phyloP scores from a whole-genome alignment of 37 sponge, comb jelly and placozoan species.

The Cladorhizidae sp. region DNA sequence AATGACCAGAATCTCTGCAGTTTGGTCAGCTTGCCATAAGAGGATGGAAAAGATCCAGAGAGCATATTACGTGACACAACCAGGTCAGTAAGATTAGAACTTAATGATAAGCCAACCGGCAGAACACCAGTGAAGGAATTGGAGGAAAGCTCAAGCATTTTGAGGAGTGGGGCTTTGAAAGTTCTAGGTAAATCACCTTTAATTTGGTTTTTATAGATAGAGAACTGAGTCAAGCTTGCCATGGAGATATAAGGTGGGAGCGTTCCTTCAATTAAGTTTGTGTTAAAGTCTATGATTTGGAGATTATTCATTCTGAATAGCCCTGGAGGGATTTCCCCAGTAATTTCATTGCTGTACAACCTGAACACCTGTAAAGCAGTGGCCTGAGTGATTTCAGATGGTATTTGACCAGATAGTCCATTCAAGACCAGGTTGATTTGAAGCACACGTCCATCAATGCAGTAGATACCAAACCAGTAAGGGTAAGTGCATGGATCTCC shows the following conservation, averaged over 20 bases:
- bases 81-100: conserved; percentile 13
- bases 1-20: conserved; percentile 71
- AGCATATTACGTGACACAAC: conserved; percentile 63
- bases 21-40: conserved; percentile 28
- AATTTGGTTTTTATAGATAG: conserved; percentile 47
- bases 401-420: conserved; percentile 54
- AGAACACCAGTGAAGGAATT: conserved; percentile 54
- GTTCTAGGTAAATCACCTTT: conserved; percentile 48
- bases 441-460: conserved; percentile 55
- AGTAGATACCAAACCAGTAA: conserved; percentile 74
- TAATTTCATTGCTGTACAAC: conserved; percentile 55
- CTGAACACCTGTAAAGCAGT: conserved; percentile 46
- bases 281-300: conserved; percentile 50
- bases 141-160: conserved; percentile 32
- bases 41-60: conserved; percentile 57
- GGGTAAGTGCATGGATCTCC: conserved; percentile 69
- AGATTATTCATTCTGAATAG: conserved; percentile 51
- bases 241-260: conserved; percentile 41
- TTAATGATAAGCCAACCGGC: conserved; percentile 9
- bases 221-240: conserved; percentile 50
- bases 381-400: conserved; percentile 39
- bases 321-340: conserved; percentile 38
- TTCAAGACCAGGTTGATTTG: conserved; percentile 67
- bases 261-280: conserved; percentile 45
- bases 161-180: conserved; percentile 62